phyloP scores from a whole-genome alignment of 2,888 invertebrate species.

The Marasmarcha lunaedactyla region DNA sequence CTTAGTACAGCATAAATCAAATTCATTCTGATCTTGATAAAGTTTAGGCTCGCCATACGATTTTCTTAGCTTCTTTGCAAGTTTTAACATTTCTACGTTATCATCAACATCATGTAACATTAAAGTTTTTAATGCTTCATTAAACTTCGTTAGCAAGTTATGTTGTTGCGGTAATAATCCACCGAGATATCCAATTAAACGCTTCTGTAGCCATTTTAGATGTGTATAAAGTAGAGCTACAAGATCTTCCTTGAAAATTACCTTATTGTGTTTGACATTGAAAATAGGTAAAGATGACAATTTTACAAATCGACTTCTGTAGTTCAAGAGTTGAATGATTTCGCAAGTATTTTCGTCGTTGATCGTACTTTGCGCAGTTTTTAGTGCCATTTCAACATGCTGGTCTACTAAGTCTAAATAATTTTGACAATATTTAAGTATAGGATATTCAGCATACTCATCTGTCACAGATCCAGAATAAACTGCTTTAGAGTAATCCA shows the following conservation, averaged over 20 bases:
- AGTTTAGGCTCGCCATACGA: slow-evolving; percentile 46
- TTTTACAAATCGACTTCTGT: slow-evolving; percentile 60
- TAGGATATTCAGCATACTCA: slow-evolving; percentile 61
- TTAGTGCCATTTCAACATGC: slow-evolving; percentile 44
- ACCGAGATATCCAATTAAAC: slow-evolving; percentile 51
- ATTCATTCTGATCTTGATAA: slow-evolving; percentile 33
- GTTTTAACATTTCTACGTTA: slow-evolving; percentile 30
- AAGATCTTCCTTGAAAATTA: slow-evolving; percentile 58
- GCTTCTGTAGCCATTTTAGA: slow-evolving; percentile 80
- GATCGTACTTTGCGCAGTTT: slow-evolving; percentile 25
- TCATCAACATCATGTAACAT: slow-evolving; percentile 24
- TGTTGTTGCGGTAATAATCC: slow-evolving; percentile 22
- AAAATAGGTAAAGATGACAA: slow-evolving; percentile 45
- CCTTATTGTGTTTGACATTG: slow-evolving; percentile 29
- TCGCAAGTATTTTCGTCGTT: slow-evolving; percentile 41
- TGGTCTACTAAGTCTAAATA: slow-evolving; percentile 55
- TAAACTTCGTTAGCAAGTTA: slow-evolving; percentile 21
- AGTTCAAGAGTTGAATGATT: slow-evolving; percentile 60
- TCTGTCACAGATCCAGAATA: slow-evolving; percentile 45
- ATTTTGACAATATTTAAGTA: slow-evolving; percentile 62
- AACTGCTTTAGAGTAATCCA: slow-evolving; percentile 62
- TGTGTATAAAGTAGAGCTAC: slow-evolving; percentile 75
- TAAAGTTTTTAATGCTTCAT: slow-evolving; percentile 19
- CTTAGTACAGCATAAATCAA: slow-evolving; percentile 26
- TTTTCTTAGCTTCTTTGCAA: slow-evolving; percentile 51